Percentiles rank a stretch among this genome's conserved stretches.
These are phyloP conservation scores for Sipha flava DNA, from an alignment of 1,140 invertebrate genomes.

Conservation along the genomic window DNA sequence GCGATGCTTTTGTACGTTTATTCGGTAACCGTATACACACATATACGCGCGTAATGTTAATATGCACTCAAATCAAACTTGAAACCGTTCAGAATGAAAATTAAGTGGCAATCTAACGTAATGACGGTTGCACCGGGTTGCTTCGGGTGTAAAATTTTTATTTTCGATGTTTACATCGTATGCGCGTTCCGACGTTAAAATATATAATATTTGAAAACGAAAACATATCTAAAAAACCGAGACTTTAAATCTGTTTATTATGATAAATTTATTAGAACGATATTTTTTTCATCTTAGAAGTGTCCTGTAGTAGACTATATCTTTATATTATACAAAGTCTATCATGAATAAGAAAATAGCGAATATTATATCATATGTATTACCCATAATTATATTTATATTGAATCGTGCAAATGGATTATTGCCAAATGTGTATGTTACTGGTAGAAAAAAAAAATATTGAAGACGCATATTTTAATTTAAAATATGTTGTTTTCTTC, in stretches of 20 bases:
- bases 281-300: too few relatives aligned
- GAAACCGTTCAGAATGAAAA: neutral
- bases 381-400: too few relatives aligned
- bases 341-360: too few relatives aligned
- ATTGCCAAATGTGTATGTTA: too few relatives aligned
- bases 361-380: too few relatives aligned
- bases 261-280: too few relatives aligned
- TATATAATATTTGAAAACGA: too few relatives aligned
- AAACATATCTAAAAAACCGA: too few relatives aligned
- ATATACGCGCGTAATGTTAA: neutral
- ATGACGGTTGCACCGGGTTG: neutral
- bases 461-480: neutral
- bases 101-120: neutral
- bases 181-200: neutral
- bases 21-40: neutral
- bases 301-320: too few relatives aligned
- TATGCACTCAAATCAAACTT: neutral
- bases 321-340: too few relatives aligned
- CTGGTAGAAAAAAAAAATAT: neutral
- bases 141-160: neutral
- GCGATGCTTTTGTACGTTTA: neutral
- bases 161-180: neutral
- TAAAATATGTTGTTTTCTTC: neutral
- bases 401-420: neutral
- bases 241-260: too few relatives aligned